A percentile compares a stretch with the other conserved stretches of the same genome.
phyloP scores from a whole-genome alignment of 2,113 vertebrate genomes.

The Cyprinodon tularosa region DNA sequence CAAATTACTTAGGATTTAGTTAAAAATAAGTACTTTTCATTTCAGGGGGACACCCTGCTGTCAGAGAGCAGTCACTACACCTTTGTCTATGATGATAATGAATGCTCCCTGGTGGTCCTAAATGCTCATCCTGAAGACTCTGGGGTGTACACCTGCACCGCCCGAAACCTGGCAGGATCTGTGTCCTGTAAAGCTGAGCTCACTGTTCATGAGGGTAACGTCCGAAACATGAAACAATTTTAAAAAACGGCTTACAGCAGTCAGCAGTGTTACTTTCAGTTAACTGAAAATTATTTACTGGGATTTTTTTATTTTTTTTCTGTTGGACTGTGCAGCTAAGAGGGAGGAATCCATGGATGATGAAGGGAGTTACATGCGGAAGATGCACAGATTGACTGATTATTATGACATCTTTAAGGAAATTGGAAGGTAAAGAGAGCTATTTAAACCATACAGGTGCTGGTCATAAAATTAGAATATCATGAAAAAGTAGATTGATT shows the following conservation, averaged over 20 bases:
- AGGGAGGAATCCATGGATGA: constrained; percentile 81
- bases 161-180: constrained; percentile 90
- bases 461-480: too few species aligned
- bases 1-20: background rate
- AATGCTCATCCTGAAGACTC: constrained; percentile 85
- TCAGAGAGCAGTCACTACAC: constrained; percentile 92
- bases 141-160: constrained; percentile 93
- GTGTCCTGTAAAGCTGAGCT: constrained; percentile 97
- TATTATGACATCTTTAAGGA: constrained; percentile 94
- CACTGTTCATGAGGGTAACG: constrained; percentile 85
- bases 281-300: background rate
- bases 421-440: constrained; percentile 85
- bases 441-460: background rate
- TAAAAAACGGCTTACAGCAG: too few species aligned
- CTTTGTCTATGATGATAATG: constrained; percentile 94
- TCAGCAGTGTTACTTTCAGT: background rate
- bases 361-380: constrained; percentile 83
- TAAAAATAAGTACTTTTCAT: background rate
- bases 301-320: background rate
- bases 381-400: constrained; percentile 88
- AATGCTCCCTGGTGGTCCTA: constrained; percentile 94
- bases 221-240: background rate
- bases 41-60: constrained; percentile 88
- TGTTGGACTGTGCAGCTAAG: constrained; percentile 48
- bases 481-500: too few species aligned